Evolutionary conservation across 2,888 invertebrate species (phyloP), one percentile per base, ranked within the genome.

Genomic region (Cosmopolites sordidus): DNA sequence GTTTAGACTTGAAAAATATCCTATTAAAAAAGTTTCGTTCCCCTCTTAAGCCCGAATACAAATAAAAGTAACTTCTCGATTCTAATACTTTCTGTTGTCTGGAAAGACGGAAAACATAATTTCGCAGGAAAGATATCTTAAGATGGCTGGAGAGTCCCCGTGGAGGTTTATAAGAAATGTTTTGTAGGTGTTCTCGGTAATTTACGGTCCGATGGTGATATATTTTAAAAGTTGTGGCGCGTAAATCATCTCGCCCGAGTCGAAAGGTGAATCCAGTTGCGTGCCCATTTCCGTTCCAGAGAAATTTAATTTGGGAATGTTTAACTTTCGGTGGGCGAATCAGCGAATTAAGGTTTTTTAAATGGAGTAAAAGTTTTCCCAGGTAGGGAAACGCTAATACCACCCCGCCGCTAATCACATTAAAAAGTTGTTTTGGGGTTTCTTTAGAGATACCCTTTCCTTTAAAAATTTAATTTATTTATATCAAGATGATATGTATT

Each of bases 161-260:
- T 22, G 22, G 22, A 5, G 22, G 22, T 22, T 60, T 51, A 55
- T 59, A 58, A 61, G 62, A 64, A 61, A 63, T 62, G 64, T 62
- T 65, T 62, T 60, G 61, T 60, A 54, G 49, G 53, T 49, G 52
- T 51, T 52, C 56, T 58, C 45, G 53, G 50, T 48, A 54, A 53
- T 55, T 54, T 50, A 51, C 50, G 54, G 50, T 58, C 60, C 12
- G n/a, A 16, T 12, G 18, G 43, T 43, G 61, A 66, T 66, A 68
- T 68, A 68, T 68, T 68, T 68, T 63, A 62, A 65, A 65, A 69
- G 64, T 66, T 69, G 59, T 54, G 52, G 63, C 60, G 62, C 64
- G 63, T 69, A 69, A 69, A 69, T 69, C 69, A 70, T 69, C 66
- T 15, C 22, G 22, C 22, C 22, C 22, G 22, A 22, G 22, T 22